Percentiles rank a stretch among this genome's conserved stretches.
phyloP scores from a whole-genome alignment of 2,113 vertebrate genomes.

The Puntigrus tetrazona region DNA sequence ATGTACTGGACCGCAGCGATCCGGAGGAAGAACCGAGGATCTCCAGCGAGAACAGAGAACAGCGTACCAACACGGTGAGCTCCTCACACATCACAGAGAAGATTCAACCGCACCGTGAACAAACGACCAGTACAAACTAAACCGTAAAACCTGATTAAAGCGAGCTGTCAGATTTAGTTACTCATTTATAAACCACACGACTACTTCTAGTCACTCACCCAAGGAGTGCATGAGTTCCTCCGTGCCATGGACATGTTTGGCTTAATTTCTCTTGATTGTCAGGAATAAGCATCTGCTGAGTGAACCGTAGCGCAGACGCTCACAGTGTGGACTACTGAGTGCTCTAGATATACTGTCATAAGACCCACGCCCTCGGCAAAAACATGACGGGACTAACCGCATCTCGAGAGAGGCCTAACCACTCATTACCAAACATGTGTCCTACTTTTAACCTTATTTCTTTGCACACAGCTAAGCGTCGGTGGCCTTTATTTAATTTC shows the following conservation, averaged over 20 bases:
- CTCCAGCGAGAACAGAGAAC: neutral
- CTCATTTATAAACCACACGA: neutral
- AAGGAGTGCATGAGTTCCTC: constrained; percentile 44
- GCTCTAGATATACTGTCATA: neutral
- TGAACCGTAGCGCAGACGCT: neutral
- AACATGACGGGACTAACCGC: neutral
- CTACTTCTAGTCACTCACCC: constrained; percentile 37
- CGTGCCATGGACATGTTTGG: constrained; percentile 31
- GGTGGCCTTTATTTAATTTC: neutral
- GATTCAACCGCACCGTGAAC: neutral
- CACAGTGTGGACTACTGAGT: neutral
- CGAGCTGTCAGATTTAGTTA: neutral
- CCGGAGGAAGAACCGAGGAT: rapidly evolving
- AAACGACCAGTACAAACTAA: neutral
- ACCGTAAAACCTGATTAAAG: neutral
- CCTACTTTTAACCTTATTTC: no score
- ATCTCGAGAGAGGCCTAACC: neutral
- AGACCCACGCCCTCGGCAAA: neutral
- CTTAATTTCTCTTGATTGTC: neutral
- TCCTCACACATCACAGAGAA: neutral
- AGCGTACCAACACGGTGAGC: neutral
- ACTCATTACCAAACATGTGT: no score
- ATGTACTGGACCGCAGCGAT: neutral
- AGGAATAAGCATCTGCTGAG: neutral
- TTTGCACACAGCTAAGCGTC: neutral